Conservation (phyloP, 2,888 invertebrate species). For the Acrobasis suavella region DNA sequence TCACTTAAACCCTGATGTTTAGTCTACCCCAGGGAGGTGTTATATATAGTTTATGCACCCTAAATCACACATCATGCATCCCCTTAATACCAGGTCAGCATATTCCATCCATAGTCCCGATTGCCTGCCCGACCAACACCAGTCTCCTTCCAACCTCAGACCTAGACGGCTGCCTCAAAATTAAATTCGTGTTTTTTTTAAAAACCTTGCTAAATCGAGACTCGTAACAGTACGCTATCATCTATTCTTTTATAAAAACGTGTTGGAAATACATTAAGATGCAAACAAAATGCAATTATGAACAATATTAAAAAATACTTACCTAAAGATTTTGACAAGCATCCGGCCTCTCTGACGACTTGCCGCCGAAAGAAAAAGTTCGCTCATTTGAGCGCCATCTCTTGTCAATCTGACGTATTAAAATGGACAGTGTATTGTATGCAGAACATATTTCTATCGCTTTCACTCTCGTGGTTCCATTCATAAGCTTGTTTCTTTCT, state of each 20-base stretch:
- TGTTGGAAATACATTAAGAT: conserved; percentile 3
- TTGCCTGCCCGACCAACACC: no score
- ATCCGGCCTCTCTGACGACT: conserved; percentile 15
- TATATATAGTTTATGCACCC: no score
- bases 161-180: no score
- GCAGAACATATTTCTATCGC: not conserved
- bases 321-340: conserved; percentile 18
- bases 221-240: conserved; percentile 2
- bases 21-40: no score
- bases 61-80: no score
- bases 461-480: not conserved
- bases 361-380: conserved; percentile 12
- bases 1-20: no score
- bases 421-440: conserved; percentile 1
- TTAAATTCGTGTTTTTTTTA: no score
- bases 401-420: conserved; percentile 12
- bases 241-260: not conserved
- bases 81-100: no score
- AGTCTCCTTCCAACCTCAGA: no score
- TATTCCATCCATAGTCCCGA: no score
- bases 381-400: conserved; percentile 20
- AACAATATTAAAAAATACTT: conserved; percentile 16
- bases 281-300: conserved; percentile 7
- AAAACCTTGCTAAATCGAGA: no score
- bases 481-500: no score